Conservation (phyloP, 2,888 invertebrate species). For the Zhuqinia jingwanae region DNA sequence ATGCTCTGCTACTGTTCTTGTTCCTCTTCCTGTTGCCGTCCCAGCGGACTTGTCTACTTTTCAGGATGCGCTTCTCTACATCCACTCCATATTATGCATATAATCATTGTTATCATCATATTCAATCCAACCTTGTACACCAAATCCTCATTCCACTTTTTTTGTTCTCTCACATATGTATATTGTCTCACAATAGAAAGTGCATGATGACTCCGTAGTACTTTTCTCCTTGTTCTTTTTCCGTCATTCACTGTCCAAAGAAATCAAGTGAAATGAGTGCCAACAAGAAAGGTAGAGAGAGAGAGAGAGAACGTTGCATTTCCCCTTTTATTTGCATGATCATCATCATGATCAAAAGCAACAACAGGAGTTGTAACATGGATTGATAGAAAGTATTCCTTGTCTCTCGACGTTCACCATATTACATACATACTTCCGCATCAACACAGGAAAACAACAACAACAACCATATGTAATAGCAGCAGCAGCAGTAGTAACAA, state of each 20-base stretch:
- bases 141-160: neutral
- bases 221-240: neutral
- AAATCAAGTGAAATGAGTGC: constrained; percentile 30
- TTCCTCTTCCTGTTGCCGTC: too few species aligned
- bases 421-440: constrained; percentile 53
- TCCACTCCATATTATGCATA: too few species aligned
- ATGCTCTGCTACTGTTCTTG: too few species aligned
- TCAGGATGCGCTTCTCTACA: constrained; percentile 11
- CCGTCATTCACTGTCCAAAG: constrained; percentile 53
- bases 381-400: constrained; percentile 12
- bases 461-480: too few species aligned
- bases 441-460: too few species aligned
- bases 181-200: too few species aligned
- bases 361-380: too few species aligned
- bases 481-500: neutral
- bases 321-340: constrained; percentile 19
- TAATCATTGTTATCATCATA: too few species aligned
- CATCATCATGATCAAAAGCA: too few species aligned
- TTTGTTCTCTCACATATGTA: neutral
- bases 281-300: neutral
- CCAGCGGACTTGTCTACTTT: constrained; percentile 61
- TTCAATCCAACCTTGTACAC: neutral
- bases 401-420: neutral
- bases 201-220: neutral
- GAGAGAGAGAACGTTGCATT: neutral